Evolutionary conservation across 2,797 vertebrate genomes (phyloP).

Genomic region (Sparus aurata): DNA sequence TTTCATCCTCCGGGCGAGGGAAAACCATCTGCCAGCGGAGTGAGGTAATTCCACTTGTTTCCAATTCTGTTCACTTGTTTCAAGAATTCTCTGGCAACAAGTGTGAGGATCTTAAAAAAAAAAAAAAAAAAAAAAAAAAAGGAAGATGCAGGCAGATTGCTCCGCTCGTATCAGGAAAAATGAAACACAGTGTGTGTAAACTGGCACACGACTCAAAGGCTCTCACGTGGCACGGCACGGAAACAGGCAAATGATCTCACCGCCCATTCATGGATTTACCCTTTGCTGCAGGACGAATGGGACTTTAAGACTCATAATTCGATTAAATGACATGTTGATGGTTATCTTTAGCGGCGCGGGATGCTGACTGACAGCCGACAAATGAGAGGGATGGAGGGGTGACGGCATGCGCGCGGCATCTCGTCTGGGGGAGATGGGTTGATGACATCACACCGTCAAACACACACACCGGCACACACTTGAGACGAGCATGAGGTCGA

Average conservation of each 20-base stretch:
- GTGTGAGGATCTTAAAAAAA: slow-evolving; percentile 11
- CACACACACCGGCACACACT: slow-evolving; percentile 8
- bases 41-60: slow-evolving; percentile 66
- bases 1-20: slow-evolving; percentile 28
- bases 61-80: slow-evolving; percentile 52
- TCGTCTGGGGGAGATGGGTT: neutral
- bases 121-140: neutral
- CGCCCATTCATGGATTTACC: slow-evolving; percentile 16
- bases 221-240: neutral
- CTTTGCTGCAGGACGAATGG: neutral
- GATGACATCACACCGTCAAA: slow-evolving; percentile 48
- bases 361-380: slow-evolving; percentile 10
- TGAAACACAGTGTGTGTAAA: neutral
- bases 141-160: slow-evolving; percentile 6
- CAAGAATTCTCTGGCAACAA: slow-evolving; percentile 61
- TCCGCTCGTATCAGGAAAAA: neutral
- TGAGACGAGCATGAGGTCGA: slow-evolving; percentile 11
- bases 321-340: slow-evolving; percentile 18
- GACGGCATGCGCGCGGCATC: slow-evolving; percentile 54
- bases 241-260: slow-evolving; percentile 31
- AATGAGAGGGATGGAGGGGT: slow-evolving; percentile 14
- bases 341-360: slow-evolving; percentile 36
- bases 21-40: slow-evolving; percentile 47
- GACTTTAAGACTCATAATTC: slow-evolving; percentile 26
- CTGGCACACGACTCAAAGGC: neutral